phyloP scores from a whole-genome alignment of 2,113 vertebrate genomes.

The Globicephala melas region DNA sequence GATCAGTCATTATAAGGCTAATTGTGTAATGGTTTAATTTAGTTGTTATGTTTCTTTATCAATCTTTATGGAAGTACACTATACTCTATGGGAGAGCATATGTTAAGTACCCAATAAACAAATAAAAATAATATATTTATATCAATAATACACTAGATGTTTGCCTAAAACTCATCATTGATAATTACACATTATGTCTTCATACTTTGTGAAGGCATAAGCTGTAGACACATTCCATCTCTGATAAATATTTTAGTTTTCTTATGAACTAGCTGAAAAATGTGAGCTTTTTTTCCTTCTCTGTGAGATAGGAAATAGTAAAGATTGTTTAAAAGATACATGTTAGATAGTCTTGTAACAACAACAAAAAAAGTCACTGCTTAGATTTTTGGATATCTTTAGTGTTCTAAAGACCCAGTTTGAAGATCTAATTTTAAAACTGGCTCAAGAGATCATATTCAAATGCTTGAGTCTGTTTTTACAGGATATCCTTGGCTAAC shows the following conservation, averaged over 20 bases:
- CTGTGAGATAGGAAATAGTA: neutral
- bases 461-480: constrained; percentile 44
- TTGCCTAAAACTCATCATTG: neutral
- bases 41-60: neutral
- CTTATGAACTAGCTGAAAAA: neutral
- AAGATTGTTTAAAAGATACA: neutral
- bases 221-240: neutral
- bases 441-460: neutral
- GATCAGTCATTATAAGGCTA: neutral
- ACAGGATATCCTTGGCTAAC: constrained; percentile 28
- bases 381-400: constrained; percentile 39
- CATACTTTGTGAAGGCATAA: neutral
- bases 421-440: constrained; percentile 53
- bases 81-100: neutral
- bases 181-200: neutral
- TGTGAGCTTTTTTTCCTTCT: neutral
- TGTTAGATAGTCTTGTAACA: neutral
- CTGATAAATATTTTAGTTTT: neutral
- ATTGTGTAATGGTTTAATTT: neutral
- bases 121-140: neutral
- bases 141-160: neutral
- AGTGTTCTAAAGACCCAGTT: neutral
- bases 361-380: neutral
- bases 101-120: neutral
- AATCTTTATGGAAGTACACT: neutral